phyloP scores from a whole-genome alignment of 1,140 invertebrate genomes.

The Ruditapes philippinarum region DNA sequence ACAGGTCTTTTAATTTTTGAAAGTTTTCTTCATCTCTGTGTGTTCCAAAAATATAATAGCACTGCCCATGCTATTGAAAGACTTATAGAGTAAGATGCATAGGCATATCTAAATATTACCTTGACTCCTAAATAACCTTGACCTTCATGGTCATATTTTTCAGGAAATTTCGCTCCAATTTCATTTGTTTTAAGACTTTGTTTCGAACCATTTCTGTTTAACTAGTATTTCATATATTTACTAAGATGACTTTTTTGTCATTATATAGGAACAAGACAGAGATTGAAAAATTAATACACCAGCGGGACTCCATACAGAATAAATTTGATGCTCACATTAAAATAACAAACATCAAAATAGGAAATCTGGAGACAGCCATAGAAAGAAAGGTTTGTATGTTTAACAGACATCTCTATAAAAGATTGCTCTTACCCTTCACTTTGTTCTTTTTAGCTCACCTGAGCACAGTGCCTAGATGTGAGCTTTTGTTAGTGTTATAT shows the following conservation, averaged over 20 bases:
- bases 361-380: constrained; percentile 10
- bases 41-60: too few species aligned
- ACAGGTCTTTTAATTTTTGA: too few species aligned
- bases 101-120: background rate
- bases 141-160: background rate
- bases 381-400: constrained; percentile 32
- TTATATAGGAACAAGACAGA: background rate
- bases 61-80: too few species aligned
- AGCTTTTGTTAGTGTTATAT: too few species aligned
- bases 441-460: too few species aligned
- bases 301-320: background rate
- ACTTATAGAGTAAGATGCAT: background rate
- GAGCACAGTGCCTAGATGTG: too few species aligned
- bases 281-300: constrained; percentile 30
- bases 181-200: background rate
- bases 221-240: too few species aligned
- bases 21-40: too few species aligned
- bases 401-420: too few species aligned
- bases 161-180: background rate
- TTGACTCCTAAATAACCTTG: too few species aligned
- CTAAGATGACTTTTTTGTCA: too few species aligned
- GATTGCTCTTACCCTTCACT: too few species aligned
- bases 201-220: background rate
- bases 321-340: constrained; percentile 39
- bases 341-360: constrained; percentile 19